Conservation (phyloP, 2,888 invertebrate genomes). For the Acanthacorydalis orientalis region DNA sequence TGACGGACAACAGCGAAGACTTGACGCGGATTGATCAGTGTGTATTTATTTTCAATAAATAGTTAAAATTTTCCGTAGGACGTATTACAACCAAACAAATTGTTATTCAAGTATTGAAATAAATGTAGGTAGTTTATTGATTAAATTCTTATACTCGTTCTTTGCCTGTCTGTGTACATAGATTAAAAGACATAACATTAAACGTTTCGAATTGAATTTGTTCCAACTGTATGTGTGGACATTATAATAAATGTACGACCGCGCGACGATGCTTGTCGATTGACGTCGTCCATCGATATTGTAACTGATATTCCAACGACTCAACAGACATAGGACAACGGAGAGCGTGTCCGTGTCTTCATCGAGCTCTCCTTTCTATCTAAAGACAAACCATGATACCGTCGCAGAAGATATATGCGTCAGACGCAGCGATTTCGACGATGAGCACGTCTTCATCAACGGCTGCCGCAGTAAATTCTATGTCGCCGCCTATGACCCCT, state of each 20-base stretch:
- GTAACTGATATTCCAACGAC: too few relatives aligned
- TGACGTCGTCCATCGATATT: too few relatives aligned
- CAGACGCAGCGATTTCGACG: conserved; percentile 44
- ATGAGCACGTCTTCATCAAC: conserved; percentile 53
- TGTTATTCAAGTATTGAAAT: neutral
- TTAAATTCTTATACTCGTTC: too few relatives aligned
- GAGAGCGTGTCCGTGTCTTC: too few relatives aligned
- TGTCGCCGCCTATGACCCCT: conserved; percentile 58
- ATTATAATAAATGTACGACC: too few relatives aligned
- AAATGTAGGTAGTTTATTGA: neutral
- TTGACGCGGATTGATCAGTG: neutral
- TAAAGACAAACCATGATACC: conserved; percentile 27
- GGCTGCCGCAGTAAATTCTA: conserved; percentile 45
- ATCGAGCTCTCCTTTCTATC: too few relatives aligned
- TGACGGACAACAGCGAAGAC: too few relatives aligned
- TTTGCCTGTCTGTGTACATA: too few relatives aligned
- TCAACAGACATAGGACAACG: too few relatives aligned
- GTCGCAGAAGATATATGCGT: conserved; percentile 53
- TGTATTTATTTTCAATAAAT: neutral
- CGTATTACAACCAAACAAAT: neutral
- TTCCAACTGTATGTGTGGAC: neutral
- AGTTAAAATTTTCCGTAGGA: neutral
- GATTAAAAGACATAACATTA: neutral
- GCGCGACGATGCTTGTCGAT: too few relatives aligned
- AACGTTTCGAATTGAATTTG: conserved; percentile 2